Evolutionary conservation across 2,113 vertebrate species (phyloP), one percentile per base, ranked within the genome.

Genomic region (Melanostigma gelatinosum): DNA sequence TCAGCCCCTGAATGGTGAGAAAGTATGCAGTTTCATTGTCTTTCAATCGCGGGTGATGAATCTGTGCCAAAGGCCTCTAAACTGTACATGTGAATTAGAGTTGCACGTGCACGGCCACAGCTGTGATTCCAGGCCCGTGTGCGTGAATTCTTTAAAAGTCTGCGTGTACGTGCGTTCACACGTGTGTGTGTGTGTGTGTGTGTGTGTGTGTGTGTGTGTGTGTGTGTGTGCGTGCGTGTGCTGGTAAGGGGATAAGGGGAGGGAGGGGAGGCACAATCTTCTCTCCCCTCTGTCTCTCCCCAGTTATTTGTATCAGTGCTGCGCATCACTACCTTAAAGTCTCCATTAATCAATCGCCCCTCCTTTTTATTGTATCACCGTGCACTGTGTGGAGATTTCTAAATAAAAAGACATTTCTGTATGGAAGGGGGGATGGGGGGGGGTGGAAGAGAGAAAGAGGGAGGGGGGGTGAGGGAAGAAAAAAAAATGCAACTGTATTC

Each of bases 331-430:
- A 94, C 93, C 91, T 95, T 95, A 95, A 96, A 95, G 93, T 96
- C 93, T 94, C 92, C 94, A 95, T 95, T 94, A 95, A 95, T 95
- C 94, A 95, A 94, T 94, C 90, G 87, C 86, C 75, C 75, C 89
- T 84, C 91, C 87, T 91, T 89, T 94, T 95, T 93, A 95, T 95
- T 95, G 92, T 94, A 94, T 95, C 92, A 90, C 92, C 91, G 90
- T 92, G 93, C 92, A 90, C 89, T 88, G 90, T 89, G 93, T 85
- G 62, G 88, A 94, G 94, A 95, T 95, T 94, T 93, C 94, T 96
- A 96, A 96, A 96, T 96, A 97, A 96, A 97, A 97, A 96, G 94
- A 96, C 94, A 96, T 97, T 95, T 96, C 96, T 96, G 96, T 95
- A 96, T 94, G 95, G 94, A 76, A 78, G 18, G 32, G 74, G 79